phyloP scores from a whole-genome alignment of 2,113 vertebrate genomes.

The Cynopterus brachyotis region DNA sequence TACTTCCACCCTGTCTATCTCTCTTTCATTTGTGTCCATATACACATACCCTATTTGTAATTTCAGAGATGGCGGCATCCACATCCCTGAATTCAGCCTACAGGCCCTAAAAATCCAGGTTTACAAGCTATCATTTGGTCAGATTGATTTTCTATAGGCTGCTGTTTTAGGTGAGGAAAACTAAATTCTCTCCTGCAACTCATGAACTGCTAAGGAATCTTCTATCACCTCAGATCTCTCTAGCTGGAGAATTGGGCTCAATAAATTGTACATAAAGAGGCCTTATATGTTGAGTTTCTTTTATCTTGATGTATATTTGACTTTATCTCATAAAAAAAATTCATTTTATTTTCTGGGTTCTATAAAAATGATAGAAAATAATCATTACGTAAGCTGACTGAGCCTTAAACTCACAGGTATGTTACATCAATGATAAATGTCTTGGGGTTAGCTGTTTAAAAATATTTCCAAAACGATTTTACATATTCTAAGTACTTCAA shows the following conservation, averaged over 20 bases:
- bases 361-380: neutral
- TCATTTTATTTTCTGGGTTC: neutral
- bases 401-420: neutral
- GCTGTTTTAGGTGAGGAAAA: neutral
- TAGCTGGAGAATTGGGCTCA: neutral
- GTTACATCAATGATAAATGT: neutral
- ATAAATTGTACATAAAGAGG: neutral
- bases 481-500: conserved; percentile 11
- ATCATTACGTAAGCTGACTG: neutral
- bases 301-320: neutral
- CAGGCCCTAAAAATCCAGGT: neutral
- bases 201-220: neutral
- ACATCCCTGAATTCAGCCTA: neutral
- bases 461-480: conserved; percentile 8
- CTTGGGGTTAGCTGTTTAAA: conserved; percentile 3
- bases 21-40: neutral
- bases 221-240: neutral
- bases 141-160: neutral
- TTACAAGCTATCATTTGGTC: neutral
- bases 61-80: neutral
- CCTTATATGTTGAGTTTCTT: neutral
- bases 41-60: neutral
- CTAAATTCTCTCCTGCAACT: neutral
- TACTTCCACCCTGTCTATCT: neutral
- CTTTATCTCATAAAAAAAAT: conserved; percentile 6